Evolutionary conservation across 2,113 vertebrate genomes (phyloP).

Genomic region (Brevimyrus niger): DNA sequence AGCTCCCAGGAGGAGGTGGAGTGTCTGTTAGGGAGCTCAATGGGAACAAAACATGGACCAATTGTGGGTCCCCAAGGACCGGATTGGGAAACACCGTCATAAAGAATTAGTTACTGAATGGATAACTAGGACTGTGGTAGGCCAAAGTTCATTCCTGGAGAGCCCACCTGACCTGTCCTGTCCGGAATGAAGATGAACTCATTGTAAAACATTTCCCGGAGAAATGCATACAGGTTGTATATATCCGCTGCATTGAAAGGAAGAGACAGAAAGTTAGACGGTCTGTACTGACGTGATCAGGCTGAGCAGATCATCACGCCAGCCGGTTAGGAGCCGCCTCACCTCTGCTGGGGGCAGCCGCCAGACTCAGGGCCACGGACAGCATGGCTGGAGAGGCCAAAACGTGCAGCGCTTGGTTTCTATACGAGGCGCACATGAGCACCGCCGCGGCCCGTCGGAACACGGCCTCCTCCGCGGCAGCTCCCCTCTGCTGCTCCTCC

Average conservation of each 20-base stretch:
- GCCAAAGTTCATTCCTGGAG: neutral
- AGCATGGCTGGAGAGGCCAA: constrained; percentile 80
- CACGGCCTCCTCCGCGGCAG: constrained; percentile 52
- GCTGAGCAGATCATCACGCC: too few species aligned
- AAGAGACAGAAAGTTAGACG: neutral
- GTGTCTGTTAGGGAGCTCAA: too few species aligned
- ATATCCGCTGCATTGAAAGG: constrained; percentile 67
- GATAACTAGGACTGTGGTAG: neutral
- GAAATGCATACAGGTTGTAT: constrained; percentile 72
- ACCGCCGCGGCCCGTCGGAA: constrained; percentile 52
- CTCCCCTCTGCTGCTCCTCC: constrained; percentile 37
- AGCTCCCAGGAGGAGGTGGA: too few species aligned
- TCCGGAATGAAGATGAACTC: constrained; percentile 88
- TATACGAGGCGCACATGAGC: constrained; percentile 78
- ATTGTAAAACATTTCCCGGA: constrained; percentile 70
- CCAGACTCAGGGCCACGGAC: constrained; percentile 59
- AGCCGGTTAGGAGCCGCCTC: neutral
- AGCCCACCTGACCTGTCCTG: constrained; percentile 66
- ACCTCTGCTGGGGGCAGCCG: constrained; percentile 67
- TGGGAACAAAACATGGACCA: too few species aligned
- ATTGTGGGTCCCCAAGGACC: too few species aligned
- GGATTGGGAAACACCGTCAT: neutral
- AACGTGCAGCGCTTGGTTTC: constrained; percentile 79
- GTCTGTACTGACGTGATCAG: neutral
- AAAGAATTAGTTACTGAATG: neutral